Evolutionary conservation across 1,140 invertebrate species (phyloP).

Genomic region (Ceratitis capitata): DNA sequence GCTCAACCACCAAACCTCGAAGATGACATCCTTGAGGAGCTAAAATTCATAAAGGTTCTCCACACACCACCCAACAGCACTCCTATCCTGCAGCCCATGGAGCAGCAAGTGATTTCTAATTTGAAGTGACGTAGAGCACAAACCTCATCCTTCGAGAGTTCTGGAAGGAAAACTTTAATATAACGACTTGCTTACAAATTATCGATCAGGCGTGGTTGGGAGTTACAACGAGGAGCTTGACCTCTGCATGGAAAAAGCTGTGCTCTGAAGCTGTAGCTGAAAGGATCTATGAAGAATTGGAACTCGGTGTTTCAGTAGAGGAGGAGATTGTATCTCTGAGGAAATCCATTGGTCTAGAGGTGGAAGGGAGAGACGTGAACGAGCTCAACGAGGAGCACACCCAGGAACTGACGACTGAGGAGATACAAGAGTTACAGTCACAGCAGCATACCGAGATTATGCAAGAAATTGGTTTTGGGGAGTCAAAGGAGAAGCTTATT

Average conservation of each 20-base stretch:
- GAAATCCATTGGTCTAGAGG: not conserved
- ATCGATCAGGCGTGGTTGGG: conserved; percentile 14
- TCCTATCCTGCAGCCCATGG: conserved; percentile 8
- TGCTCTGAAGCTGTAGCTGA: not conserved
- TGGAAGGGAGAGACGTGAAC: conserved; percentile 4
- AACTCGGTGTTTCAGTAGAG: not conserved
- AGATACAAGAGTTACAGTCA: no score
- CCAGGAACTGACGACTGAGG: not conserved
- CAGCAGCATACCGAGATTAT: no score
- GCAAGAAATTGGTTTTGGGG: no score
- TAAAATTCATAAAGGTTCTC: not conserved
- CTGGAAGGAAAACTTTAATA: conserved; percentile 3
- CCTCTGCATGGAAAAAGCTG: not conserved
- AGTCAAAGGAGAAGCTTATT: no score
- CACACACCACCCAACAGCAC: not conserved
- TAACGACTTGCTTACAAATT: not conserved
- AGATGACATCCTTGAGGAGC: conserved; percentile 29
- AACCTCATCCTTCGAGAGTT: not conserved
- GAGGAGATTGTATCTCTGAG: not conserved
- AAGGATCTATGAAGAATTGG: not conserved
- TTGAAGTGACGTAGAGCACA: conserved; percentile 14
- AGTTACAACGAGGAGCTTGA: not conserved
- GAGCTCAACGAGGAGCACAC: not conserved
- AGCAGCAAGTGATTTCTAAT: conserved; percentile 29
- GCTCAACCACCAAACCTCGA: not conserved